These are phyloP conservation scores for Empidonax alnorum DNA, from an alignment of 2,113 vertebrate species.

Conservation along the genomic window DNA sequence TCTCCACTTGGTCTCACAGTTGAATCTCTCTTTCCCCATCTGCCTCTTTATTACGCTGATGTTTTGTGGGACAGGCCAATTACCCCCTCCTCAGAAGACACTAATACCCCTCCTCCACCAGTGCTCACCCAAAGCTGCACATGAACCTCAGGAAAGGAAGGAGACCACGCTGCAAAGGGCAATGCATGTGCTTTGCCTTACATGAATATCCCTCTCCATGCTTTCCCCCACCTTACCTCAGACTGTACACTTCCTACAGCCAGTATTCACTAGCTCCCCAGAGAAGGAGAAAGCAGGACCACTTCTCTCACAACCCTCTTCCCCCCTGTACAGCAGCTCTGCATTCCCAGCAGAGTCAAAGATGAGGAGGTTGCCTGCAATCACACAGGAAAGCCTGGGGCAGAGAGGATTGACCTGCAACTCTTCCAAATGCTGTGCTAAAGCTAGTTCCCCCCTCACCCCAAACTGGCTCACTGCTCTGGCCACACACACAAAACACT, in stretches of 20 bases:
- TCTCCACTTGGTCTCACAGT: neutral
- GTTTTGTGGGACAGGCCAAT: neutral
- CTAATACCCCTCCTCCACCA: neutral
- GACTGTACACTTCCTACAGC: neutral
- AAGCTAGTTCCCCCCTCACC: neutral
- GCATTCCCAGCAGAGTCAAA: neutral
- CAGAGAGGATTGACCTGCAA: neutral
- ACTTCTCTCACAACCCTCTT: neutral
- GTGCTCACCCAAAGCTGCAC: neutral
- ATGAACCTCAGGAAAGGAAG: neutral
- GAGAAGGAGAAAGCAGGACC: neutral
- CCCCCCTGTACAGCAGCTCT: neutral
- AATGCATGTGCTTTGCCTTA: neutral
- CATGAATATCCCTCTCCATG: neutral
- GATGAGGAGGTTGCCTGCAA: neutral
- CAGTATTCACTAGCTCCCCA: neutral
- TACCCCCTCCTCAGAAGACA: neutral
- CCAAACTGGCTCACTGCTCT: neutral
- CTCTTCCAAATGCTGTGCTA: neutral
- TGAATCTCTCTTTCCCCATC: neutral
- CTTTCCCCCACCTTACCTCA: neutral
- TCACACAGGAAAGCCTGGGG: neutral
- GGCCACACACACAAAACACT: neutral
- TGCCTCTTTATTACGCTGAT: neutral
- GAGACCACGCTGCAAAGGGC: neutral